Evolutionary conservation across 2,888 invertebrate genomes (phyloP).

Genomic region (Megastigmus dorsalis): DNA sequence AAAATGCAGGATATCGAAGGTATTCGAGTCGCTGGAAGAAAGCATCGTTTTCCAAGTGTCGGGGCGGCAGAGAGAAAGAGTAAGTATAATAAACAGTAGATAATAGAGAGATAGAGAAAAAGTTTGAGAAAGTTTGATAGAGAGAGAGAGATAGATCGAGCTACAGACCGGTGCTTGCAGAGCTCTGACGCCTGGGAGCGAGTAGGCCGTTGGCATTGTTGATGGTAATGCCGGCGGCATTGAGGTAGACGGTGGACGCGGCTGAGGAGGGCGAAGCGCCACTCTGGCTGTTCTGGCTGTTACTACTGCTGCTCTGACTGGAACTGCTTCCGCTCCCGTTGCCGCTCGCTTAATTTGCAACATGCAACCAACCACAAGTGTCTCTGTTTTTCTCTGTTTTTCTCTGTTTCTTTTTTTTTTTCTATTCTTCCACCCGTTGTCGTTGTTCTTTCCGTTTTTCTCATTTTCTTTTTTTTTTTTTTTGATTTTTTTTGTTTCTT

Average conservation of each 20-base stretch:
- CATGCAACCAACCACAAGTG: conserved; percentile 74
- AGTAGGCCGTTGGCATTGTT: conserved; percentile 54
- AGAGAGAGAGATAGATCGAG: conserved; percentile 42
- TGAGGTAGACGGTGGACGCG: conserved; percentile 61
- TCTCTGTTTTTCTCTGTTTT: too few species aligned
- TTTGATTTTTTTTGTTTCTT: too few species aligned
- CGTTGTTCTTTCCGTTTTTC: too few species aligned
- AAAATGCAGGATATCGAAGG: too few species aligned
- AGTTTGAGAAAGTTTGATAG: neutral
- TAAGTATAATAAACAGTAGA: too few species aligned
- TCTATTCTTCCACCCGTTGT: too few species aligned
- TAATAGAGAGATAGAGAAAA: neutral
- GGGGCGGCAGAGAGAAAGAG: neutral
- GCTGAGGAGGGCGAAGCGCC: conserved; percentile 65
- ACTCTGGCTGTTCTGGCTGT: conserved; percentile 72
- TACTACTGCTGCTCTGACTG: conserved; percentile 70
- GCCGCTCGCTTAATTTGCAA: conserved; percentile 65
- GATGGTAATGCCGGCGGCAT: conserved; percentile 56
- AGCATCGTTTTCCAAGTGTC: too few species aligned
- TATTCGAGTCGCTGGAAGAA: too few species aligned
- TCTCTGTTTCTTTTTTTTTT: too few species aligned
- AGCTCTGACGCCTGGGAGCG: conserved; percentile 64
- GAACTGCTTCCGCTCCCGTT: conserved; percentile 65
- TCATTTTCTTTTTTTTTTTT: too few species aligned
- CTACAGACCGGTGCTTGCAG: conserved; percentile 72